Evolutionary conservation across 2,888 invertebrate species (phyloP).

Genomic region (Rutpela maculata): DNA sequence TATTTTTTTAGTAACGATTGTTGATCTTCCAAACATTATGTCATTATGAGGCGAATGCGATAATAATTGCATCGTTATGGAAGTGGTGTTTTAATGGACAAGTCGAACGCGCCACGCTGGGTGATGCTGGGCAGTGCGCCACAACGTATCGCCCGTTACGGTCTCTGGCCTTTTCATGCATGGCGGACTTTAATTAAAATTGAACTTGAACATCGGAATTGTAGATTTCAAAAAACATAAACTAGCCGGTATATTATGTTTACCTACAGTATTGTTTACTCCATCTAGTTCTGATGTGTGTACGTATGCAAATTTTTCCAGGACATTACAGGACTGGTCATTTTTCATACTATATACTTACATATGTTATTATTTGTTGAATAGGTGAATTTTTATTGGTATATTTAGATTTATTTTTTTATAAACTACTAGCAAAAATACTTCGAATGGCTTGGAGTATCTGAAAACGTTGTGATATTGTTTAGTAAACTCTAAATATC

Average conservation of each 20-base stretch:
- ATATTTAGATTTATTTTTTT: too few species aligned
- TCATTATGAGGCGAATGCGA: slow-evolving; percentile 5
- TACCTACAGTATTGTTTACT: slow-evolving; percentile 26
- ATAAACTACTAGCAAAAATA: too few species aligned
- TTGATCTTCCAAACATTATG: neutral
- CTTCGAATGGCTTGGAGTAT: too few species aligned
- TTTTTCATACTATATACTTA: too few species aligned
- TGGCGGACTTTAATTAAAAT: slow-evolving; percentile 59
- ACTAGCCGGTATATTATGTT: slow-evolving; percentile 24
- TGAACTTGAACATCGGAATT: slow-evolving; percentile 60
- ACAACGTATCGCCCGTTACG: slow-evolving; percentile 52
- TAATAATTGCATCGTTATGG: slow-evolving; percentile 27
- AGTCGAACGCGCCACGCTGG: slow-evolving; percentile 46
- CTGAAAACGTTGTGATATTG: too few species aligned
- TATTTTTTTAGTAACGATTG: neutral
- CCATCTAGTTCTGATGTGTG: neutral
- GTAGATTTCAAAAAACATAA: slow-evolving; percentile 54
- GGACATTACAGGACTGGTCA: neutral
- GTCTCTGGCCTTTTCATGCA: slow-evolving; percentile 57
- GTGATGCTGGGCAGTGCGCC: slow-evolving; percentile 54
- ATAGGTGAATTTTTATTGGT: too few species aligned
- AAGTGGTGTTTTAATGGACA: slow-evolving; percentile 44
- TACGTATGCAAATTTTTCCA: neutral
- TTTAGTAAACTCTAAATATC: too few species aligned
- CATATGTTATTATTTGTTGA: too few species aligned